Conservation (phyloP, 2,888 invertebrate species). For the Trissonchulus latispiculum region DNA sequence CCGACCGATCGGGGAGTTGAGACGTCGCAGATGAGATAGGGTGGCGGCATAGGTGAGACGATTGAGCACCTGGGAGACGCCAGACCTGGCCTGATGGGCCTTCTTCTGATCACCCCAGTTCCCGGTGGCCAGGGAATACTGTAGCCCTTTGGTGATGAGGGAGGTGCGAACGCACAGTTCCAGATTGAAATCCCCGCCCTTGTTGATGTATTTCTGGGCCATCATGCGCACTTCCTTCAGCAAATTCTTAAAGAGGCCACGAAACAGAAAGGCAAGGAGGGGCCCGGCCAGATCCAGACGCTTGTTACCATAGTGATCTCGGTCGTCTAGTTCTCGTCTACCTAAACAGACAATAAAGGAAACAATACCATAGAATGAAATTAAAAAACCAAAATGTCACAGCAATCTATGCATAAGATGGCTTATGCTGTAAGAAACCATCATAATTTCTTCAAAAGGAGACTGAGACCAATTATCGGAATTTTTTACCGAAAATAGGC, state of each 20-base stretch:
- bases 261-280: constrained; percentile 84
- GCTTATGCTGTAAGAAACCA: no score
- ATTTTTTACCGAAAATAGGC: no score
- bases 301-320: constrained; percentile 99
- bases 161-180: constrained; percentile 84
- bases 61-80: constrained; percentile 91
- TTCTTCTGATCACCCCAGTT: constrained; percentile 99
- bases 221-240: constrained; percentile 68
- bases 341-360: constrained; percentile 61
- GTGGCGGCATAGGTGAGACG: constrained; percentile 96
- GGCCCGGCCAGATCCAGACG: constrained; percentile 95
- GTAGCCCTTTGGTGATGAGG: constrained; percentile 91
- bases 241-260: constrained; percentile 56
- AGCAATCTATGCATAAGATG: no score
- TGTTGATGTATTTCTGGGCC: constrained; percentile 96
- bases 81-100: constrained; percentile 94
- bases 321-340: constrained; percentile 91
- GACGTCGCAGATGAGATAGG: constrained; percentile 87
- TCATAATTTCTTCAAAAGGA: no score
- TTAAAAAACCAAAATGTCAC: no score
- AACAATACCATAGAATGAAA: no score
- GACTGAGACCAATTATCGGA: no score
- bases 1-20: constrained; percentile 96
- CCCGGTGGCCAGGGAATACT: constrained; percentile 96
- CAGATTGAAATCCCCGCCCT: constrained; percentile 95